phyloP scores from a whole-genome alignment of 1,140 invertebrate species.

The Periplaneta americana region DNA sequence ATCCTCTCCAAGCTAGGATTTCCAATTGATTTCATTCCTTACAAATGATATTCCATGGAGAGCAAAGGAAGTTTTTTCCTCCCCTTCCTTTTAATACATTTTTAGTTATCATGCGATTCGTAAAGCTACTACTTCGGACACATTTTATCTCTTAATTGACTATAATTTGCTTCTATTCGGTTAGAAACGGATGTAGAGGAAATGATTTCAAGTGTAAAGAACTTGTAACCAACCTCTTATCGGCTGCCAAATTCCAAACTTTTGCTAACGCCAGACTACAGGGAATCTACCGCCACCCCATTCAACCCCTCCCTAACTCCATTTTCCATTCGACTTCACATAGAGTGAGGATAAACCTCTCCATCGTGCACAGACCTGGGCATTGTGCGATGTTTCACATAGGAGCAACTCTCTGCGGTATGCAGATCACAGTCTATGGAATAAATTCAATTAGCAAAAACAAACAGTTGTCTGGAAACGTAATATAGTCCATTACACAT shows the following conservation, averaged over 20 bases:
- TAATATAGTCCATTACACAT: too few species aligned
- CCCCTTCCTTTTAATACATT: too few species aligned
- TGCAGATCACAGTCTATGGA: too few species aligned
- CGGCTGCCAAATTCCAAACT: conserved; percentile 10
- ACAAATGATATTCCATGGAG: too few species aligned
- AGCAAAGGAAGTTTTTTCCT: too few species aligned
- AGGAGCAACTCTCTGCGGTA: not conserved
- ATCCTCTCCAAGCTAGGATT: too few species aligned
- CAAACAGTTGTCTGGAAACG: too few species aligned
- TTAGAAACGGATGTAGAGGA: conserved; percentile 16
- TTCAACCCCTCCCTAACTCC: not conserved
- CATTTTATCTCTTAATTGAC: conserved; percentile 7
- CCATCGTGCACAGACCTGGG: not conserved
- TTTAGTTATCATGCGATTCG: not conserved
- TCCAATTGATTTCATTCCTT: too few species aligned
- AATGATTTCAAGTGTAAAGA: conserved; percentile 14
- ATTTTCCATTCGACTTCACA: conserved; percentile 7
- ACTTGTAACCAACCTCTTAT: conserved; percentile 8
- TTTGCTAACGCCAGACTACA: not conserved
- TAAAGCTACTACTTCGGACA: not conserved
- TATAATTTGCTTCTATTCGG: conserved; percentile 18
- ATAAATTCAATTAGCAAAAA: too few species aligned
- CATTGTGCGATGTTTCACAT: not conserved
- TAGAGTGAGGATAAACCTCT: not conserved
- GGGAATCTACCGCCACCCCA: not conserved